Base-by-base conservation (phyloP, 2,113 vertebrate species). In the Caranx melampygus region DNA sequence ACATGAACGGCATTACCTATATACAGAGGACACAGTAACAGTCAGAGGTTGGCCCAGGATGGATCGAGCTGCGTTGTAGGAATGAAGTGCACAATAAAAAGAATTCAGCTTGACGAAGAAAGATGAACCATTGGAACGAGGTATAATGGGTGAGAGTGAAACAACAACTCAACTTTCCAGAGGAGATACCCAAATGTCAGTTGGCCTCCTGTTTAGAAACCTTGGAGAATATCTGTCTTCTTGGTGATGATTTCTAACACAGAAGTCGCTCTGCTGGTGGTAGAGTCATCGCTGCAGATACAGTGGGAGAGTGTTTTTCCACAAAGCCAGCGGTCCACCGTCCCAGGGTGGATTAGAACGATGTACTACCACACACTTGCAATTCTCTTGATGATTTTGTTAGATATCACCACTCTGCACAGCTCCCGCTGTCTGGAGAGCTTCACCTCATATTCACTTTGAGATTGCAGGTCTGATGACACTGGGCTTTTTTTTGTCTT, bases 11-110 rank as follows among this genome's bases (percentile, higher is more conserved):
- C 88, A 86, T 93, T 88, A 87, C 81, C 90, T 94, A 94, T 93
- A 89, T 93, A 93, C 93, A 94, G 90, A 91, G 88, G 91, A 93
- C 91, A 94, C 82, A 59, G 80, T 93, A 92, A 93, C 93, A 94
- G 92, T 91, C 92, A 91, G 79, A 88, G 87, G 87, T 90, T 86
- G 88, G 81, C 85, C 89, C 81, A 79, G 86, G 77, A 73, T 83
- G 83, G 81, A 81, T 80, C 5, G 57, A 83, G 86, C 85, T 86
- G 82, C 63, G 58, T 81, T 11, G 79, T 88, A 78, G 76, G 76
- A 42, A 75, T 66, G 89, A 83, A 81, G 72, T 84, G 86, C 71
- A 86, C 64, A 61, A 73, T 90, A 81, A 91, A 77, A 72, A 83
- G 79, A 87, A 61, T 86, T 87, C 63, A 68, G 77, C 84, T 81